Conservation (phyloP, 2,888 invertebrate genomes). For the Synergus japonicus region DNA sequence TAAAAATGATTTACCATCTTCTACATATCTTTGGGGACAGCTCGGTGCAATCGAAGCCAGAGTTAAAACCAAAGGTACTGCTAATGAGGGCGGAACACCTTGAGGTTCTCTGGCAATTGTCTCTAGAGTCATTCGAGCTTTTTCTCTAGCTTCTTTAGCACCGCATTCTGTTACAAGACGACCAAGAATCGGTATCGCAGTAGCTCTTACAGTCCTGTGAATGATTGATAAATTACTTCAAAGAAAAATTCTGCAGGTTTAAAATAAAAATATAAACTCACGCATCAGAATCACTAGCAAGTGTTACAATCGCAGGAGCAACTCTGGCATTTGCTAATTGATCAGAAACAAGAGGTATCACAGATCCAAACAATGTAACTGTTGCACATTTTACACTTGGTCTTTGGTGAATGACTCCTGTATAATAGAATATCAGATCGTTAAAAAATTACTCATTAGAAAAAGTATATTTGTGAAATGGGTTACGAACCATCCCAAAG, state of each 20-base stretch:
- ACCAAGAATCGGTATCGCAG: constrained; percentile 83
- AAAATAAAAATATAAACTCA: constrained; percentile 74
- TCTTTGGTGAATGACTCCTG: constrained; percentile 83
- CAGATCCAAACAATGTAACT: constrained; percentile 80
- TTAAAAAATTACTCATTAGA: not conserved
- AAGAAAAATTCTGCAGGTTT: not conserved
- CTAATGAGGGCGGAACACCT: constrained; percentile 69
- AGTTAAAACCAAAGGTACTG: constrained; percentile 81
- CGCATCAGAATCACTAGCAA: constrained; percentile 84
- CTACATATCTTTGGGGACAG: constrained; percentile 78
- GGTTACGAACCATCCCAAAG: constrained; percentile 82
- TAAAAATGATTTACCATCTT: constrained; percentile 79
- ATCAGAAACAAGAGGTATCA: constrained; percentile 80
- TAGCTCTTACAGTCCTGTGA: constrained; percentile 80
- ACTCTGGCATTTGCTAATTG: constrained; percentile 80
- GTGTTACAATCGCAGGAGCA: constrained; percentile 84
- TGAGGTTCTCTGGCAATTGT: constrained; percentile 72
- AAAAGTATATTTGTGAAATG: not conserved
- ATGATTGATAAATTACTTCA: constrained; percentile 27
- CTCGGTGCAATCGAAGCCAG: constrained; percentile 82
- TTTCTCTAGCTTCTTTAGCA: constrained; percentile 79
- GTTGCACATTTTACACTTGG: constrained; percentile 81
- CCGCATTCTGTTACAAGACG: constrained; percentile 79
- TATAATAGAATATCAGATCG: constrained; percentile 9
- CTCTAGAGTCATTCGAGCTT: constrained; percentile 79